These are phyloP conservation scores for Arremon aurantiirostris DNA, from an alignment of 2,797 vertebrate genomes.

Conservation along the genomic window DNA sequence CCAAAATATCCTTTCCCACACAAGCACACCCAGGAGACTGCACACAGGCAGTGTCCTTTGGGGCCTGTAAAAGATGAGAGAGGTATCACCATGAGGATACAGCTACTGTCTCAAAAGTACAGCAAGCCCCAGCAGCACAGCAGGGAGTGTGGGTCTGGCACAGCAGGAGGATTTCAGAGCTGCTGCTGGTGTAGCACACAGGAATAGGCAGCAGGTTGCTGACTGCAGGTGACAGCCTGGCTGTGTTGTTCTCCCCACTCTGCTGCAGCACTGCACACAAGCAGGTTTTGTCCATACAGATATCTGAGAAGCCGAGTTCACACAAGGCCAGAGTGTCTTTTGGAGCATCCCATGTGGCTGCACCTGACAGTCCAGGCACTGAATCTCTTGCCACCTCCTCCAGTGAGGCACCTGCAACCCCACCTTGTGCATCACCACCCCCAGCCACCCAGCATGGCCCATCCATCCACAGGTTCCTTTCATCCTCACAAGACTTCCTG, in stretches of 20 bases:
- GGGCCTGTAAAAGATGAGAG: not conserved
- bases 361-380: not conserved
- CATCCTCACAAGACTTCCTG: not conserved
- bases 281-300: not conserved
- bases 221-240: not conserved
- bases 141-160: not conserved
- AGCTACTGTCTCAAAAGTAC: not conserved
- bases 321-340: not conserved
- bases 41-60: not conserved
- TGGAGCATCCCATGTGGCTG: not conserved
- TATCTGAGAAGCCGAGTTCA: not conserved
- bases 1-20: not conserved
- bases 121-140: fast-evolving
- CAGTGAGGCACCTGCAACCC: not conserved
- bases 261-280: not conserved
- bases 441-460: not conserved
- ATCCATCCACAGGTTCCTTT: not conserved
- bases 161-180: not conserved
- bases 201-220: not conserved
- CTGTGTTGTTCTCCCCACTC: not conserved
- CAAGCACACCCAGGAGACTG: not conserved
- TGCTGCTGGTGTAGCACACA: not conserved
- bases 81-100: not conserved
- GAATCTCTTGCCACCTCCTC: not conserved
- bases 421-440: not conserved